Evolutionary conservation across 2,113 vertebrate species (phyloP), one percentile per base, ranked within the genome.

Genomic region (Dipodomys ordii): DNA sequence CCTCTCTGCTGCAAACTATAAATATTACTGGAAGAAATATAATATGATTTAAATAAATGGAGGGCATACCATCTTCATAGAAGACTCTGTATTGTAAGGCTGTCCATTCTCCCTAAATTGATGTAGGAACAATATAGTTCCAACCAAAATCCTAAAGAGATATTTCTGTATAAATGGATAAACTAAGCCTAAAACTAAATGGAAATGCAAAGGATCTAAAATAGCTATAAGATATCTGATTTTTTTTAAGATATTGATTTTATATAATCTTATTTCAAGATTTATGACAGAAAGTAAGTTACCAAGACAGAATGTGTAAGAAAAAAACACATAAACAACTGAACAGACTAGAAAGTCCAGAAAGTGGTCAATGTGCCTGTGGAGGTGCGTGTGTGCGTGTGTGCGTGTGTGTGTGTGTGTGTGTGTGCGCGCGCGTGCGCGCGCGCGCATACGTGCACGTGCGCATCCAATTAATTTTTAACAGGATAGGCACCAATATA

Each of bases 181-280:
- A 95, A 73, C 35, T 84, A n/a, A 88, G 23, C 77, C n/a, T 67
- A 89, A 95, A 93, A 71, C 62, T 68, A 83, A 93, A 46, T 81
- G 73, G 46, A 83, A 95, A 86, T 88, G 27, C 30, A 76, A 77
- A 64, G 22, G 27, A 67, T 71, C 22, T 65, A 60, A 49, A 86
- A 46, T 62, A 69, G 60, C 64, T 87, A 53, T 88, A 69, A 82
- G 27, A 90, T 92, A 89, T 46, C 57, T 65, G 28, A 15, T 3
- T 49, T 49, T 49, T 49, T 49, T 49, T 3, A 57, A 62, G 82
- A 30, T 81, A 30, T n/a, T 86, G 18, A 44, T 77, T 81, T 87
- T 90, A 90, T 3, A 30, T 13, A 65, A 64, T 32, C 53, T 91
- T 46, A 81, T 83, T 87, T 80, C 12, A 84, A 92, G 87, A 92